Evolutionary conservation across 2,888 invertebrate species (phyloP), one percentile per base, ranked within the genome.

Genomic region (Netelia fuscicornis): DNA sequence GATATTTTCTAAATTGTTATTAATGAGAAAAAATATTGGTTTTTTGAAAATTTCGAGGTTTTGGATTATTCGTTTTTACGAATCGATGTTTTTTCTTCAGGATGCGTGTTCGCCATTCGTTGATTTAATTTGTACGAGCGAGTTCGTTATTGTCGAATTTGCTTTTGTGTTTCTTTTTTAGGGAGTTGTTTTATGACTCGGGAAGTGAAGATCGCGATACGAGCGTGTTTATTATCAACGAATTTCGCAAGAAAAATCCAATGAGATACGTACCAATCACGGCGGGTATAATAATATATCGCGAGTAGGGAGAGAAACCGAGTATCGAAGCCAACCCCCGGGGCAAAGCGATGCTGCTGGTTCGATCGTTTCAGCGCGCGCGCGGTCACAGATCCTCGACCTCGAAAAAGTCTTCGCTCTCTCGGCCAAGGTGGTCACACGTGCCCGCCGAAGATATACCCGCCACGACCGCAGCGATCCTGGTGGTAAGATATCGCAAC

Each of bases 401-500:
- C 77, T 72, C 79, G 71, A 76, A 76, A 78, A 37, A 52, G 30
- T 67, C 20, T 2, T 60, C 70, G 70, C 37, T 76, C 65, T 65
- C 58, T 81, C 64, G 67, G 75, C 75, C 81, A 81, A 75, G 81
- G 75, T 76, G 81, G 75, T 68, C 62, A 70, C 67, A 76, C 62
- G 44, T 6, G 52, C 44, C 17, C 62, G 54, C 9, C 78, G 52
- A 75, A 62, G 42, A 76, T 75, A 25, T 20, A 56, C 20, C 17
- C n/a, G 20, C 68, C 42, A 42, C 62, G n/a, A 56, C 42, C 71
- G n/a, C 54, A 44, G 56, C 52, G 65, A 70, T 70, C 30, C 11
- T 48, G 70, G 37, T 70, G 62, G 23, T 70, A 11, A 60, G 78
- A 70, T 70, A 52, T 17, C 37, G 67, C 70, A 30, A 54, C 23